phyloP scores from a whole-genome alignment of 2,113 vertebrate species.

The Chamaea fasciata region DNA sequence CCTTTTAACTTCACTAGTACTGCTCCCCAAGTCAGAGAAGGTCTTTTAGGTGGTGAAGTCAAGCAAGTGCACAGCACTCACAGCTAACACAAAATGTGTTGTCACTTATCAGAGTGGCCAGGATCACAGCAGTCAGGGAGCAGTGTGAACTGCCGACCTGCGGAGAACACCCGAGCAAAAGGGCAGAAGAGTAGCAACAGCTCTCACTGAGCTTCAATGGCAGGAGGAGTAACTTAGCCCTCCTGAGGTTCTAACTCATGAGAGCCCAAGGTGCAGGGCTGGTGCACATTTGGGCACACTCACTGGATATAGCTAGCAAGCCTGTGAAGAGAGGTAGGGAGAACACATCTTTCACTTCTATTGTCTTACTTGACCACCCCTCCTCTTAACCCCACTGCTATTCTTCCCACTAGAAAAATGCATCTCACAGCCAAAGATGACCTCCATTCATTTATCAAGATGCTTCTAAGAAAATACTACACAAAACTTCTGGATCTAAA shows the following conservation, averaged over 20 bases:
- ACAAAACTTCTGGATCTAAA: neutral
- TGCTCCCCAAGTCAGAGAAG: neutral
- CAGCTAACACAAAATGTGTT: neutral
- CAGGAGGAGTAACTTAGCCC: neutral
- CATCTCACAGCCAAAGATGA: neutral
- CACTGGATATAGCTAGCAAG: neutral
- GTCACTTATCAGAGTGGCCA: neutral
- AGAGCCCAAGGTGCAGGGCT: neutral
- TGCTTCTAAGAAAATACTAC: neutral
- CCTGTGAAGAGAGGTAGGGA: neutral
- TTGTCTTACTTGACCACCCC: neutral
- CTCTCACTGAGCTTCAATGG: neutral
- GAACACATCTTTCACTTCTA: neutral
- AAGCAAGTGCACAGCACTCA: neutral
- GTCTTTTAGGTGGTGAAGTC: neutral
- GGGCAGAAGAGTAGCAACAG: neutral
- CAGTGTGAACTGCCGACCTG: neutral
- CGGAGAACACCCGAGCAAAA: neutral
- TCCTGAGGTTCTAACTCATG: neutral
- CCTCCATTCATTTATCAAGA: neutral
- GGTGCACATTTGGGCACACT: neutral
- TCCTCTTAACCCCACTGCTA: neutral
- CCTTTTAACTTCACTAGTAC: neutral
- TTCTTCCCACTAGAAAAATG: neutral
- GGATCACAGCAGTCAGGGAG: neutral